phyloP scores from a whole-genome alignment of 2,113 vertebrate species.

The Pelobates fuscus region DNA sequence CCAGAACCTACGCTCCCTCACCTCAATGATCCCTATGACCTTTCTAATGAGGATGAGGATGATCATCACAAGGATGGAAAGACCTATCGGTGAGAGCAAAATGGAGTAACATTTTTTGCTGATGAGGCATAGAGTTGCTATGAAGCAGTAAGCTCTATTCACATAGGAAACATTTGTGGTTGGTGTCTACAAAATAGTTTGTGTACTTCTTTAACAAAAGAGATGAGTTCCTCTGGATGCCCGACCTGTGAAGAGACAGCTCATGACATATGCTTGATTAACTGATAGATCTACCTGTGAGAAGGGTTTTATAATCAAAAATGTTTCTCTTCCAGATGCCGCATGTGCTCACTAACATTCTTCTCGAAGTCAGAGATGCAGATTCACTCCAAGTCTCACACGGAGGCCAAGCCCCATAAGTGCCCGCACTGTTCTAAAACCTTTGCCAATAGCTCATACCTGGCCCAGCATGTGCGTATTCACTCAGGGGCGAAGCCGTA shows the following conservation, averaged over 20 bases:
- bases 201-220: too few relatives aligned
- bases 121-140: too few relatives aligned
- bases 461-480: constrained; percentile 96
- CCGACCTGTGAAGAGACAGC: neutral
- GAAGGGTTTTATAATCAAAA: too few relatives aligned
- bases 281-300: too few relatives aligned
- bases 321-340: constrained; percentile 82
- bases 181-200: too few relatives aligned
- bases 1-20: constrained; percentile 66
- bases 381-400: constrained; percentile 97
- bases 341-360: constrained; percentile 99
- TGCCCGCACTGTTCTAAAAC: constrained; percentile 98
- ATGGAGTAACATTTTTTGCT: too few relatives aligned
- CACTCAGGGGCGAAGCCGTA: constrained; percentile 98
- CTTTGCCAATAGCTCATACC: constrained; percentile 97
- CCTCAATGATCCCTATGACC: constrained; percentile 77
- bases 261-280: neutral
- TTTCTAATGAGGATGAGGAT: constrained; percentile 82
- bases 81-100: constrained; percentile 71
- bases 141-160: neutral
- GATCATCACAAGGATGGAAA: constrained; percentile 81
- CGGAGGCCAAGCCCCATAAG: constrained; percentile 98
- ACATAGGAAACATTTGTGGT: neutral
- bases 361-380: constrained; percentile 99
- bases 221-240: neutral